Base-by-base conservation (phyloP, 2,888 invertebrate genomes). In the Euspilapteryx auroguttella region DNA sequence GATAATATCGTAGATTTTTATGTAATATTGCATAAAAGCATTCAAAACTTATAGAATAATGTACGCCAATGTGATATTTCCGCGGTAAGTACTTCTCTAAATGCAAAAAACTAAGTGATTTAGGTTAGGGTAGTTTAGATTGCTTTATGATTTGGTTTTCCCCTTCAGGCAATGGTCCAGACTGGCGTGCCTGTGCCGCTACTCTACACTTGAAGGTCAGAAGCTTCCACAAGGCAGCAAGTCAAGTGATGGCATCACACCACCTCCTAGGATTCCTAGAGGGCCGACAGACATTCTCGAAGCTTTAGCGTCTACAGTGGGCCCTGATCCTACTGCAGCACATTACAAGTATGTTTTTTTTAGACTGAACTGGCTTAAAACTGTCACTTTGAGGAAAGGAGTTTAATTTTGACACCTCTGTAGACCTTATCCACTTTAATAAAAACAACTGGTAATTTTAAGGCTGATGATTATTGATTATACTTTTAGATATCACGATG, bases 311-410 rank as follows among this genome's bases (percentile, higher is more conserved):
- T 79, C 80, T 34, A 94, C 94, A 0, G 81, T 91, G 4, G 79
- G 81, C n/a, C 65, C 81, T 24, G 94, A 94, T 58, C 81, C 83
- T 3, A 92, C 91, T 1, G 91, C 91, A n/a, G 79, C 91, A 3
- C 89, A 90, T 54, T 95, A 89, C 55, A 90, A 89, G 77, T 77
- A 56, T 47, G 33, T 6, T 8, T 17, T 17, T 17, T 17, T 17
- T 8, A 17, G n/a, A n/a, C n/a, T n/a, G n/a, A n/a, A n/a, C n/a
- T n/a, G n/a, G n/a, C n/a, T n/a, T n/a, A n/a, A n/a, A n/a, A n/a
- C n/a, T n/a, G n/a, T n/a, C n/a, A n/a, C n/a, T n/a, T n/a, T n/a
- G n/a, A n/a, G n/a, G n/a, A n/a, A n/a, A n/a, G n/a, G 6, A 11
- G 12, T 34, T n/a, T 22, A n/a, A n/a, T n/a, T n/a, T n/a, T n/a